phyloP scores from a whole-genome alignment of 2,113 vertebrate species.

The Todiramphus saurophagus region DNA sequence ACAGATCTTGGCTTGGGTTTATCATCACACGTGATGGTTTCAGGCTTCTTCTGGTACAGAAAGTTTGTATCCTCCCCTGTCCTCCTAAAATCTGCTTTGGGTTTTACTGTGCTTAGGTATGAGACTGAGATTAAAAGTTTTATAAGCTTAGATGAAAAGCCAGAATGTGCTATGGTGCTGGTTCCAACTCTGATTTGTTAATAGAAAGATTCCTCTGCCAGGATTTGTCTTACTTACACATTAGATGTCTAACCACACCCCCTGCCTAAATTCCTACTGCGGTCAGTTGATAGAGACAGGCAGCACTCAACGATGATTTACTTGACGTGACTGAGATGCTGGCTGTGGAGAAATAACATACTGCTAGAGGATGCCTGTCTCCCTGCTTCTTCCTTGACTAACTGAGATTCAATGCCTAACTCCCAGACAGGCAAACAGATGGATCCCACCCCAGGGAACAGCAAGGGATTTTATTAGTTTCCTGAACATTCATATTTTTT shows the following conservation, averaged over 20 bases:
- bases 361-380: not conserved
- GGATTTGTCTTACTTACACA: not conserved
- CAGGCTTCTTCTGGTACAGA: not conserved
- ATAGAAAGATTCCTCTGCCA: not conserved
- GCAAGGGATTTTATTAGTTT: not conserved
- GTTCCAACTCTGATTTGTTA: not conserved
- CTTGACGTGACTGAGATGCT: not conserved
- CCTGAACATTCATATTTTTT: not conserved
- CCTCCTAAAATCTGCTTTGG: not conserved
- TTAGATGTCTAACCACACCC: not conserved
- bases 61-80: not conserved
- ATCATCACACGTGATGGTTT: not conserved
- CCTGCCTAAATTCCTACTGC: not conserved
- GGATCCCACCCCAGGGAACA: not conserved
- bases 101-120: not conserved
- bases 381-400: not conserved
- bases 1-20: constrained; percentile 7
- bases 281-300: not conserved
- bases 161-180: not conserved
- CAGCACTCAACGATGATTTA: not conserved
- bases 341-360: not conserved
- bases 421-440: not conserved
- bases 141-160: not conserved
- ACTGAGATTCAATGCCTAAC: not conserved
- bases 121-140: not conserved